Conservation (phyloP, 2,113 vertebrate genomes). For the Rhabdornis inornatus region DNA sequence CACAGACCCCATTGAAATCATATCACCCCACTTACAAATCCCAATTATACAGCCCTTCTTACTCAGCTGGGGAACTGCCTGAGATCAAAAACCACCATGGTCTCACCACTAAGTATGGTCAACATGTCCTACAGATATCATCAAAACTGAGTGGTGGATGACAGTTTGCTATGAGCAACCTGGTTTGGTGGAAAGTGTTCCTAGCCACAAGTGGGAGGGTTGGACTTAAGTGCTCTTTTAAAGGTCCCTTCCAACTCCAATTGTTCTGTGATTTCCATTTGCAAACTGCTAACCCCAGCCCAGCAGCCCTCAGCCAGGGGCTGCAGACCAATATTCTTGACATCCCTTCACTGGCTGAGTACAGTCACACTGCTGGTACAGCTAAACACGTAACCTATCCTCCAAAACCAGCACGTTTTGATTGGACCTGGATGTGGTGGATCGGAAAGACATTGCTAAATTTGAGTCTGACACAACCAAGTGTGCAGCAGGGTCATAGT, state of each 20-base stretch:
- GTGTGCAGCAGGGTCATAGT: neutral
- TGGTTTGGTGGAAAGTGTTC: neutral
- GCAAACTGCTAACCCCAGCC: neutral
- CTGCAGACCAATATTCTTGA: neutral
- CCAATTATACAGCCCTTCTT: neutral
- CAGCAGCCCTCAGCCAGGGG: neutral
- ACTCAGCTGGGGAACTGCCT: neutral
- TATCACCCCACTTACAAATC: neutral
- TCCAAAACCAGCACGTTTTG: rapidly evolving
- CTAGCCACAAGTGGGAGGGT: neutral
- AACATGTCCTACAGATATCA: neutral
- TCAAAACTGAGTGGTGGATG: neutral
- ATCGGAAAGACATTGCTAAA: neutral
- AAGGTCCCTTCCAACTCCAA: neutral
- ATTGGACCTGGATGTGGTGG: neutral
- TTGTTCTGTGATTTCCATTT: neutral
- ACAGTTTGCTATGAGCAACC: neutral
- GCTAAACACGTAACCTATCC: neutral
- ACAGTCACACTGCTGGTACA: rapidly evolving
- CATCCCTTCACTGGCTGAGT: neutral
- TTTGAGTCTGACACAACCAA: neutral
- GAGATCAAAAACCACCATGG: neutral
- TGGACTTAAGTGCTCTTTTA: neutral
- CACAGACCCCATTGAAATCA: neutral
- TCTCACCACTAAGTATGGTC: neutral